Percentiles rank a stretch among this genome's conserved stretches.
phyloP scores from a whole-genome alignment of 2,113 vertebrate genomes.

The Nanorana parkeri region DNA sequence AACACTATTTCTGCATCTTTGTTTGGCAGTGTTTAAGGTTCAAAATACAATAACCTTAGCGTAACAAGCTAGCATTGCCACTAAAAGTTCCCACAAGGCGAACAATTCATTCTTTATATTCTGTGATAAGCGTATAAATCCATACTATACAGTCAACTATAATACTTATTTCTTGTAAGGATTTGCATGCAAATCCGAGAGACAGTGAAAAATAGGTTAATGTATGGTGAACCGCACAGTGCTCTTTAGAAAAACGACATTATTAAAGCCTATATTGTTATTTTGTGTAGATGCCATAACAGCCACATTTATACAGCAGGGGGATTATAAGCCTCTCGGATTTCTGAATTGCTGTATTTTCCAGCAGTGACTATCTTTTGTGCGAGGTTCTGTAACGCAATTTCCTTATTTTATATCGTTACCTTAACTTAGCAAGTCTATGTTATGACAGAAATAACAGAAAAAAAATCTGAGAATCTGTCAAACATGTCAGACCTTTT shows the following conservation, averaged over 20 bases:
- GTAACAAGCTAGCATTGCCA: neutral
- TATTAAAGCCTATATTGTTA: conserved; percentile 36
- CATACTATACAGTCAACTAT: conserved; percentile 15
- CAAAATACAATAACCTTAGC: no score
- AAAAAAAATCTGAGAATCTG: neutral
- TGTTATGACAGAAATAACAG: conserved; percentile 16
- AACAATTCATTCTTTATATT: conserved; percentile 7
- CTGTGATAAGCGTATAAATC: conserved; percentile 12
- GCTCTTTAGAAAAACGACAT: conserved; percentile 2
- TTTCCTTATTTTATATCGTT: conserved; percentile 26
- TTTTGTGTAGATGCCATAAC: conserved; percentile 20
- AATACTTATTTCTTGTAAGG: conserved; percentile 27
- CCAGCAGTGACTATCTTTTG: conserved; percentile 37
- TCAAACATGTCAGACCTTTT: conserved; percentile 4
- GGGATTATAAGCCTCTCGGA: conserved; percentile 35
- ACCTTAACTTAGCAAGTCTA: conserved; percentile 16
- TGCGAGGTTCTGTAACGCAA: conserved; percentile 9
- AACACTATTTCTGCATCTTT: no score
- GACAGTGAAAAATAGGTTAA: conserved; percentile 48
- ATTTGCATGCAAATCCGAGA: conserved; percentile 44
- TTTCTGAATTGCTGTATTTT: conserved; percentile 39
- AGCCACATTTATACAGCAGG: conserved; percentile 29
- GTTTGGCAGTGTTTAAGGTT: no score
- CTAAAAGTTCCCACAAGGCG: neutral
- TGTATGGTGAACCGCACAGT: conserved; percentile 20